Conservation (phyloP, 2,888 invertebrate genomes). For the Reticulitermes lucifugus region DNA sequence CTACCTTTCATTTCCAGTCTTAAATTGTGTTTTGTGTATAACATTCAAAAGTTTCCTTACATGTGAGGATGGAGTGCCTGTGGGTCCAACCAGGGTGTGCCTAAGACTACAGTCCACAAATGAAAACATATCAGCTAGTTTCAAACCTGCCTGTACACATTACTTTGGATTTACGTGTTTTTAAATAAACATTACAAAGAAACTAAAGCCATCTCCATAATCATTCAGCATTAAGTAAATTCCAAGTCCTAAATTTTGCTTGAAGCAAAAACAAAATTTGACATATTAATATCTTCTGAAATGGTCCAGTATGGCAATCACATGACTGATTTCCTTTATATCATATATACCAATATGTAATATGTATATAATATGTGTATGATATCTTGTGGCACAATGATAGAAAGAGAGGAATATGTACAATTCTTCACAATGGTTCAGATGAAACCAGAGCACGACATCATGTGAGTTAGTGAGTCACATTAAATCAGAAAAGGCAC, state of each 20-base stretch:
- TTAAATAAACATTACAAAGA: too few relatives aligned
- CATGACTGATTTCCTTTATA: slow-evolving; percentile 7
- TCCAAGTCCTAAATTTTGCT: neutral
- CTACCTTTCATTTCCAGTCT: too few relatives aligned
- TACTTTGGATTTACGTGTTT: too few relatives aligned
- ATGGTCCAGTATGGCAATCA: slow-evolving; percentile 26
- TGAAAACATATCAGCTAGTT: too few relatives aligned
- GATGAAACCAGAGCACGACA: slow-evolving; percentile 22
- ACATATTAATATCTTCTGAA: neutral
- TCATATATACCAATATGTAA: neutral
- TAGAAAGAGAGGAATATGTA: slow-evolving; percentile 38
- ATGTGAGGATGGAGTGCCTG: too few relatives aligned
- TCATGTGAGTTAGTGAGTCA: slow-evolving; percentile 37
- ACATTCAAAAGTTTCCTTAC: too few relatives aligned
- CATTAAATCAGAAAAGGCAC: slow-evolving; percentile 43
- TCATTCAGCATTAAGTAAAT: neutral
- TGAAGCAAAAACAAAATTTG: neutral
- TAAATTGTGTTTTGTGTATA: too few relatives aligned
- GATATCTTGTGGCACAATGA: slow-evolving; percentile 18
- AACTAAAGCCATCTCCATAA: neutral
- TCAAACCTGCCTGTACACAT: too few relatives aligned
- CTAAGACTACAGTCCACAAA: too few relatives aligned
- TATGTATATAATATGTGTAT: slow-evolving; percentile 16
- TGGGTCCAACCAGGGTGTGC: too few relatives aligned
- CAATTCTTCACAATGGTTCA: slow-evolving; percentile 37